Conservation (phyloP, 1,140 invertebrate genomes). For the Augochlora pura region DNA sequence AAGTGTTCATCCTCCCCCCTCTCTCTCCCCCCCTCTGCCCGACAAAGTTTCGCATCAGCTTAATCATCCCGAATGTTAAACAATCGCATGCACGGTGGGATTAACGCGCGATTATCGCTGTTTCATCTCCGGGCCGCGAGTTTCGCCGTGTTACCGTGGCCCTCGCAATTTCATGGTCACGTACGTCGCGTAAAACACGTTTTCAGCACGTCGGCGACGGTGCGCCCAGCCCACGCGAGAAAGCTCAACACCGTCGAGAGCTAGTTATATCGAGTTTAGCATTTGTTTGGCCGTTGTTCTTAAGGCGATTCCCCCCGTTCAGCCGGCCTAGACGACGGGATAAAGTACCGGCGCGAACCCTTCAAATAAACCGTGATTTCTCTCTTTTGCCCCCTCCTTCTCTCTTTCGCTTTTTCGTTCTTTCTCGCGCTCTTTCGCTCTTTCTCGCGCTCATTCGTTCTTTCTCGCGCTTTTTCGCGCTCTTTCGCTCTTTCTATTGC, state of each 20-base stretch:
- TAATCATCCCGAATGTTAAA: conserved; percentile 11
- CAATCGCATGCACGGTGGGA: not conserved
- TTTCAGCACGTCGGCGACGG: conserved; percentile 55
- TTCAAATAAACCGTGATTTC: conserved; percentile 60
- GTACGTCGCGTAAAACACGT: conserved; percentile 72
- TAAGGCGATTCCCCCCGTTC: conserved; percentile 22
- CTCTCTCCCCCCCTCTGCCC: too few relatives aligned
- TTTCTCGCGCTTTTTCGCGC: too few relatives aligned
- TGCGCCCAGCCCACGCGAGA: too few relatives aligned
- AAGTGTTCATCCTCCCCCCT: too few relatives aligned
- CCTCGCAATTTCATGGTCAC: conserved; percentile 64
- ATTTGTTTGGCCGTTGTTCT: conserved; percentile 65
- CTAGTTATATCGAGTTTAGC: conserved; percentile 70
- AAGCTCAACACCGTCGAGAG: conserved; percentile 12
- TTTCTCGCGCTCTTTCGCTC: too few relatives aligned
- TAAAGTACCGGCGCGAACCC: conserved; percentile 54
- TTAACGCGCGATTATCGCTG: conserved; percentile 26
- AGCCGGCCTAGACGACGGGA: conserved; percentile 34
- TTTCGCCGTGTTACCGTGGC: not conserved
- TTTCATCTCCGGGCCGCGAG: conserved; percentile 1
- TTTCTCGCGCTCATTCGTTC: too few relatives aligned
- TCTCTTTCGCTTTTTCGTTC: too few relatives aligned
- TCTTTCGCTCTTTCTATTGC: too few relatives aligned
- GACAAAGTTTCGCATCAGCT: not conserved
- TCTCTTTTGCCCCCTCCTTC: not conserved